Evolutionary conservation across 1,140 invertebrate species (phyloP), one percentile per base, ranked within the genome.

Genomic region (Watersipora subatra): DNA sequence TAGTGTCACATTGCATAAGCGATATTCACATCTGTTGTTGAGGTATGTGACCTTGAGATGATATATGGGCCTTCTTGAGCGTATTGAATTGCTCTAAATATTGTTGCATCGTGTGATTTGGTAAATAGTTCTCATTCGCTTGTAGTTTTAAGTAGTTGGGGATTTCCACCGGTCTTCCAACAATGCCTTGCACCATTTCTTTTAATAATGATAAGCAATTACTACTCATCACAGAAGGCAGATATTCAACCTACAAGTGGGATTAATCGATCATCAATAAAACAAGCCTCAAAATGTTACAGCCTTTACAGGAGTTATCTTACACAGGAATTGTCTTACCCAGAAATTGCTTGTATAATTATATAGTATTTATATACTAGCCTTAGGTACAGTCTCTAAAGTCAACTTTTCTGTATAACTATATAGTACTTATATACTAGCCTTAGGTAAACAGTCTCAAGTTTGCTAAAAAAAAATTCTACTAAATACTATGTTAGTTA

Each of bases 41-140:
- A n/a, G n/a, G n/a, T n/a, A n/a, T n/a, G n/a, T n/a, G n/a, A n/a
- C n/a, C n/a, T n/a, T n/a, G n/a, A n/a, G n/a, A n/a, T 46, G 34
- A 46, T 46, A 46, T 12, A 46, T 46, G 34, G 34, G 34, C 79
- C 78, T 95, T 95, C 61, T 91, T 83, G 73, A 91, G 92, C 63
- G 88, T 86, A 69, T 87, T 90, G 77, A 97, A 97, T 75, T 95
- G 90, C 78, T 97, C 92, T 72, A 96, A 84, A 79, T 97, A 97
- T 74, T 96, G 93, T 68, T 92, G 88, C 62, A 96, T 89, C 0
- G 92, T 95, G 76, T 96, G 92, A 69, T 92, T 69, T 7, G 83
- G 80, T 7, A 74, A 73, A 69, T 93, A 95, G 58, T 92, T 83
- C 19, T 93, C 89, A 73, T 92, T 91, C 85, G 90, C 87, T 69